These are phyloP conservation scores for Pachypeltis micranthus DNA, from an alignment of 1,140 invertebrate species.

Conservation along the genomic window DNA sequence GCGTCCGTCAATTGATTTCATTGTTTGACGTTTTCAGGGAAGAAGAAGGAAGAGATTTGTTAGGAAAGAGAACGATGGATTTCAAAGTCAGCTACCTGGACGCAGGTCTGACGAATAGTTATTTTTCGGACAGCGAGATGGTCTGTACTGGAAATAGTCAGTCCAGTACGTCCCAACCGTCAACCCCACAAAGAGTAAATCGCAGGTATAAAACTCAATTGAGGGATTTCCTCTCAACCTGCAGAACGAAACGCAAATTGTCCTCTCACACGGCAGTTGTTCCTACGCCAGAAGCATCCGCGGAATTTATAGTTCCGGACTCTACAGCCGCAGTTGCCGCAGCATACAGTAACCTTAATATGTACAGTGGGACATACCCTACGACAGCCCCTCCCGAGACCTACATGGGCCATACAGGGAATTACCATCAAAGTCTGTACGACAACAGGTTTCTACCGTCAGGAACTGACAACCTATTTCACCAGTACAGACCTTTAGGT, in stretches of 20 bases:
- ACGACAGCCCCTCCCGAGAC: conserved; percentile 40
- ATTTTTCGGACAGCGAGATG: conserved; percentile 76
- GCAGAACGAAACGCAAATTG: conserved; percentile 77
- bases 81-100: conserved; percentile 97
- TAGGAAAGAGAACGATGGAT: conserved; percentile 95
- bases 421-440: conserved; percentile 59
- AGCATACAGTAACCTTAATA: conserved; percentile 71
- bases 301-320: conserved; percentile 54
- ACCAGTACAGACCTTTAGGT: conserved; percentile 66
- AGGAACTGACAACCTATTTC: conserved; percentile 69
- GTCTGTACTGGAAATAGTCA: conserved; percentile 36
- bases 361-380: conserved; percentile 57
- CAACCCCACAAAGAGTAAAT: conserved; percentile 62
- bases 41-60: conserved; percentile 90
- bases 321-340: conserved; percentile 49
- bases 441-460: conserved; percentile 58
- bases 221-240: conserved; percentile 82
- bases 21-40: conserved; percentile 54
- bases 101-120: conserved; percentile 76
- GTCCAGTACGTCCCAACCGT: conserved; percentile 32
- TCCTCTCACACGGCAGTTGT: conserved; percentile 36
- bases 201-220: conserved; percentile 85
- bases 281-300: conserved; percentile 33
- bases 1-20: neutral
- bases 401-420: conserved; percentile 55